These are phyloP conservation scores for Larimichthys polyactis DNA, from an alignment of 2,113 vertebrate species.

Conservation along the genomic window DNA sequence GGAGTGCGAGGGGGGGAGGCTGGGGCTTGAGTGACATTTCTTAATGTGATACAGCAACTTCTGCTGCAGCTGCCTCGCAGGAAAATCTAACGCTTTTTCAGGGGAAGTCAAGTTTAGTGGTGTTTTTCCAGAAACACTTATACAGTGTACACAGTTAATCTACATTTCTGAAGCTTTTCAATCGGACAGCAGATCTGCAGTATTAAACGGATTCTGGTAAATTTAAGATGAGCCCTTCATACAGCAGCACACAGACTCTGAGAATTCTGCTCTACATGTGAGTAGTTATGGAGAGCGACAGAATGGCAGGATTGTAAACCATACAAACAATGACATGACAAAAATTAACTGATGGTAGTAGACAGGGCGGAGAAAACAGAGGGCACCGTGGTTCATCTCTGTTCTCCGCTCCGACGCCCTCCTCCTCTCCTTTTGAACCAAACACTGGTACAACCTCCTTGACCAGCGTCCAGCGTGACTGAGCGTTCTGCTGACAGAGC, in stretches of 20 bases:
- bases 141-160: neutral
- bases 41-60: constrained; percentile 1
- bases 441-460: too few relatives aligned
- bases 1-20: constrained; percentile 4
- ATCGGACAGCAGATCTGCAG: neutral
- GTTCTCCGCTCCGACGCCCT: too few relatives aligned
- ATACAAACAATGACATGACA: too few relatives aligned
- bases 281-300: neutral
- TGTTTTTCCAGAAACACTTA: neutral
- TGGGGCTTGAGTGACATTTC: neutral
- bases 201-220: neutral
- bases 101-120: neutral
- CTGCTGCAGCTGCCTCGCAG: neutral
- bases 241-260: neutral
- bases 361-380: neutral
- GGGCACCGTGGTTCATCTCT: too few relatives aligned
- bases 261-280: neutral
- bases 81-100: neutral
- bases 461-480: too few relatives aligned
- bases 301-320: neutral
- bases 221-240: neutral
- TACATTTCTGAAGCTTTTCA: neutral
- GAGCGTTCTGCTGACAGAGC: too few relatives aligned
- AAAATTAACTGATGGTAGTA: neutral
- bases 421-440: too few relatives aligned